Conservation (phyloP, 2,113 vertebrate species). For the Equus quagga region DNA sequence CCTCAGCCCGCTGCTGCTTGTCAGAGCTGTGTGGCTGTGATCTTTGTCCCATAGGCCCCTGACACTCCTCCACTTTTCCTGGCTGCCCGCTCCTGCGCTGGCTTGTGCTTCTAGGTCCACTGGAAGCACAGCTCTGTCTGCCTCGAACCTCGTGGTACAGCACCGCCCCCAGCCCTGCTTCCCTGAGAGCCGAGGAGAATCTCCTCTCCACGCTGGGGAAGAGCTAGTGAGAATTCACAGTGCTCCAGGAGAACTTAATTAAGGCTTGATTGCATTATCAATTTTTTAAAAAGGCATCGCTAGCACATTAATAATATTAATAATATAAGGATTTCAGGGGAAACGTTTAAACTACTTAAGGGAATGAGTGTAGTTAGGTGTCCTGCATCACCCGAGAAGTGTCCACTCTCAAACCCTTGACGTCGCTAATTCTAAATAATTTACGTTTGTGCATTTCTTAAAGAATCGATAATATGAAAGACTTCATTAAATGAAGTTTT, state of each 20-base stretch:
- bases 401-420: background rate
- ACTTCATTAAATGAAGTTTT: too few relatives aligned
- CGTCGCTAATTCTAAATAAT: background rate
- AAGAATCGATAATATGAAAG: background rate
- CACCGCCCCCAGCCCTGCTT: rapidly evolving
- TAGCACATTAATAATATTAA: background rate
- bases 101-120: background rate
- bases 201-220: background rate
- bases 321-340: background rate
- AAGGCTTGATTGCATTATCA: background rate
- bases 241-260: background rate
- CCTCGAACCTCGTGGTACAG: background rate
- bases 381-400: rapidly evolving
- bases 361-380: background rate
- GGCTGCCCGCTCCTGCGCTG: background rate
- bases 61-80: background rate
- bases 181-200: rapidly evolving
- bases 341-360: background rate
- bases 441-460: background rate
- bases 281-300: background rate
- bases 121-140: slow-evolving; percentile 16
- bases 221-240: rapidly evolving
- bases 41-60: background rate
- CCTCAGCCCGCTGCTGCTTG: rapidly evolving
- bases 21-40: background rate